Percentiles rank a stretch among this genome's conserved stretches.
phyloP scores from a whole-genome alignment of 2,113 vertebrate species.

The Onychostruthus taczanowskii region DNA sequence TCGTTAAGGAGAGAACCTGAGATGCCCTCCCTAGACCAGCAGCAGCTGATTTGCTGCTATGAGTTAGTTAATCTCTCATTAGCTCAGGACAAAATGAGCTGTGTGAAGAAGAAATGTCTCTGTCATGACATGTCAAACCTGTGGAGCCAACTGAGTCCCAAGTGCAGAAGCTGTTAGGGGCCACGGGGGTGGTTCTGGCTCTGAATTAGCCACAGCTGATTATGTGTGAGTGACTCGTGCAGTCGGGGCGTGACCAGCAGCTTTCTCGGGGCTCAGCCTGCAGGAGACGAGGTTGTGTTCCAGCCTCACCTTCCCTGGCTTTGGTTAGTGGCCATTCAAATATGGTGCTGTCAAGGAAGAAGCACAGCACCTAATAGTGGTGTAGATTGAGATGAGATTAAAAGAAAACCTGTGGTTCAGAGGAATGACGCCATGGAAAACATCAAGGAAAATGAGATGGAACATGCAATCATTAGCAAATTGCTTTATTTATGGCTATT shows the following conservation, averaged over 20 bases:
- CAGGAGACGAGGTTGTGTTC: neutral
- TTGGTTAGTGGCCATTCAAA: constrained; percentile 22
- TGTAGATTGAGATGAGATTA: constrained; percentile 35
- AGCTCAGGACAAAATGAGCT: constrained; percentile 25
- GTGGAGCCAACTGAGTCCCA: neutral
- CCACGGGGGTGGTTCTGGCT: neutral
- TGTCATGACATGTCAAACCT: constrained; percentile 10
- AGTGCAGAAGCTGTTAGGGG: neutral
- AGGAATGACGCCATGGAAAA: constrained; percentile 27
- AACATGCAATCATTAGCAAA: constrained; percentile 40
- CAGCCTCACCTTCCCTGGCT: neutral
- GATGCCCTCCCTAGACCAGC: neutral
- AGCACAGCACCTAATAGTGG: neutral
- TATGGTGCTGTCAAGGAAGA: neutral
- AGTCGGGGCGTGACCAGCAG: neutral
- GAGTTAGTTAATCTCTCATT: constrained; percentile 8
- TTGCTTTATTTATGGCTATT: constrained; percentile 27
- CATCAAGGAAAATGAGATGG: constrained; percentile 40
- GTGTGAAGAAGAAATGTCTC: neutral
- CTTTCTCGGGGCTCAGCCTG: neutral
- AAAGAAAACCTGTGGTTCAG: constrained; percentile 50
- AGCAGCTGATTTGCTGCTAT: neutral
- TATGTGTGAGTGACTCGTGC: neutral
- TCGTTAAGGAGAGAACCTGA: neutral
- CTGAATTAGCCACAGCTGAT: neutral